These are phyloP conservation scores for Rotaria macrura DNA, from an alignment of 2,888 invertebrate genomes.

Conservation along the genomic window DNA sequence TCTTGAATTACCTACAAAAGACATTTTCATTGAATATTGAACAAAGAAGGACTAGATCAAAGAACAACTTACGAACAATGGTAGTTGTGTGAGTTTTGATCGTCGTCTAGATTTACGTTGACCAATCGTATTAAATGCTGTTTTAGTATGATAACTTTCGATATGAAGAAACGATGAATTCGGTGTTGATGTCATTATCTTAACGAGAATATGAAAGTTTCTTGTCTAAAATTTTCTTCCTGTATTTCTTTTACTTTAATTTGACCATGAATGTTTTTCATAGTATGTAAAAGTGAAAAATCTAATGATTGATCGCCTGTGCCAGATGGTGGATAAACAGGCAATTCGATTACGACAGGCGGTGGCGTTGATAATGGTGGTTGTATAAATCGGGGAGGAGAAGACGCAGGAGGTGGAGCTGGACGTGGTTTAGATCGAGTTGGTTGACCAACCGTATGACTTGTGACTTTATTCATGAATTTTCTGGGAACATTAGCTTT, in stretches of 20 bases:
- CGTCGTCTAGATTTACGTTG: not conserved
- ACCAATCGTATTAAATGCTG: not conserved
- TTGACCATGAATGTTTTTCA: not conserved
- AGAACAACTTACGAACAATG: not conserved
- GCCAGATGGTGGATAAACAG: not conserved
- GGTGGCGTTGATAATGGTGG: not conserved
- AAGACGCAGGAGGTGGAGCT: not conserved
- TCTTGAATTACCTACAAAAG: not conserved
- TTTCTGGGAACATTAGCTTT: not conserved
- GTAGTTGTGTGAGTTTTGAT: not conserved
- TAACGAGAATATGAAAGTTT: not conserved
- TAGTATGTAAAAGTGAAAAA: not conserved
- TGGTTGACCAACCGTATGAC: not conserved
- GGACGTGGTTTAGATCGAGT: not conserved
- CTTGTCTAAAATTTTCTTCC: not conserved
- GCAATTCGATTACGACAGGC: too few species aligned
- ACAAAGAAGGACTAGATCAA: not conserved
- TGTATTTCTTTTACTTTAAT: not conserved
- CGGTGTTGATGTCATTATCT: slow-evolving; percentile 8
- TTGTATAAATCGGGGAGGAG: not conserved
- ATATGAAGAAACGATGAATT: not conserved
- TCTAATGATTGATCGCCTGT: not conserved
- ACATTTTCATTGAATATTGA: not conserved
- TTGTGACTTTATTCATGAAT: not conserved
- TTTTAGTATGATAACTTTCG: not conserved